These are phyloP conservation scores for Drosophila austrosaltans DNA, from an alignment of 2,888 invertebrate species.

Conservation along the genomic window DNA sequence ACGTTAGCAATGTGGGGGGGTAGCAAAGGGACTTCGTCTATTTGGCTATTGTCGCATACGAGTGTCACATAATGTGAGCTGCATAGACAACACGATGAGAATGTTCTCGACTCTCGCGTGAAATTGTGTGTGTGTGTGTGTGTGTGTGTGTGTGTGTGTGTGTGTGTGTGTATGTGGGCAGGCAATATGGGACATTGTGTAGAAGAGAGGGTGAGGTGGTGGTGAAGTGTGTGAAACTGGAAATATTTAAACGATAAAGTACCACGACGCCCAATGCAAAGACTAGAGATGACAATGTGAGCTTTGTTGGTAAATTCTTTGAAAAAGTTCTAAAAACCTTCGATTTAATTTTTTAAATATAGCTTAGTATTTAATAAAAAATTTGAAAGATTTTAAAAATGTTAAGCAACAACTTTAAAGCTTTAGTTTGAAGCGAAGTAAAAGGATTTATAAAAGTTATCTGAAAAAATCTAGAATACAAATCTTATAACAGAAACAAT, in stretches of 20 bases:
- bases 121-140: background rate
- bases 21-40: slow-evolving; percentile 27
- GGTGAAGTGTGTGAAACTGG: slow-evolving; percentile 53
- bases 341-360: too few species aligned
- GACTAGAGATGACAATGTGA: slow-evolving; percentile 11
- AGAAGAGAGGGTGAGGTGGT: slow-evolving; percentile 20
- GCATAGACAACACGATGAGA: slow-evolving; percentile 53
- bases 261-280: slow-evolving; percentile 34
- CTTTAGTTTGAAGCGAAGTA: too few species aligned
- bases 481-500: too few species aligned
- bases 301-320: background rate
- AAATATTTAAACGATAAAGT: slow-evolving; percentile 74
- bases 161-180: slow-evolving; percentile 5
- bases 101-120: slow-evolving; percentile 8
- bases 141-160: slow-evolving; percentile 19
- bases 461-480: too few species aligned
- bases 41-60: slow-evolving; percentile 66
- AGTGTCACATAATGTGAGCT: slow-evolving; percentile 64
- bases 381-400: background rate
- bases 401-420: background rate
- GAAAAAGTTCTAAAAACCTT: too few species aligned
- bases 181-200: too few species aligned
- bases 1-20: background rate
- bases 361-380: too few species aligned
- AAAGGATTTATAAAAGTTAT: too few species aligned